Evolutionary conservation across 2,797 vertebrate genomes (phyloP), one percentile per base, ranked within the genome.

Genomic region (Chaenodraco wilsoni): DNA sequence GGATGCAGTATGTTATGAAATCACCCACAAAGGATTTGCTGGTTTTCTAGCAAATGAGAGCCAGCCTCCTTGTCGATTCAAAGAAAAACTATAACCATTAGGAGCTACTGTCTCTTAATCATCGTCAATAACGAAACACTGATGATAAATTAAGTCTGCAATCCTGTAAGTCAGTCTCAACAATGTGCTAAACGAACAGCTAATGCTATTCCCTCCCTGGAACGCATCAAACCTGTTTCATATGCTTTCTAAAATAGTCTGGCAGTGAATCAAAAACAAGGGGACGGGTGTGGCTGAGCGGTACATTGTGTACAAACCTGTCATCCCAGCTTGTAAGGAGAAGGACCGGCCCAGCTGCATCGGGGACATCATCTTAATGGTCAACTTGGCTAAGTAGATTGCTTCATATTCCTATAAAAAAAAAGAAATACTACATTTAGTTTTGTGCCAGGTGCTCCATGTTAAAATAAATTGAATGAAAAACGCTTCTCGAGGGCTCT

Each of bases 291-390:
- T 17, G 21, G 4, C 15, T 23, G 1, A 60, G 31, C 15, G 50
- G n/a, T 13, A 23, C 1, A 40, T 45, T 6, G 10, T 61, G 31
- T 51, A 87, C 89, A 65, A 83, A 99, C 97, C 97, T 95, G 96
- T 92, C 88, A 94, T 94, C 74, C 96, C 96, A 78, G 96, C 94
- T 86, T 98, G 97, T 80, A 98, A 92, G 19, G 87, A 84, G 75
- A 97, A 96, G 12, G 97, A 96, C 78, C 97, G 94, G 89, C 96
- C 97, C 92, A 97, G 72, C 92, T 98, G 97, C 88, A 98, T 92
- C 16, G 98, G 97, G 72, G 98, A 97, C 97, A 98, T 98, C 97
- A 98, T 99, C 91, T 99, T 97, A 91, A 99, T 98, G 88, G 98
- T 99, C 91, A 99, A 88, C 89, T 96, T 99, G 93, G 98, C 98